A percentile compares a stretch with the other conserved stretches of the same genome.
Conservation (phyloP, 1,140 invertebrate genomes). For the Piezodorus guildinii region DNA sequence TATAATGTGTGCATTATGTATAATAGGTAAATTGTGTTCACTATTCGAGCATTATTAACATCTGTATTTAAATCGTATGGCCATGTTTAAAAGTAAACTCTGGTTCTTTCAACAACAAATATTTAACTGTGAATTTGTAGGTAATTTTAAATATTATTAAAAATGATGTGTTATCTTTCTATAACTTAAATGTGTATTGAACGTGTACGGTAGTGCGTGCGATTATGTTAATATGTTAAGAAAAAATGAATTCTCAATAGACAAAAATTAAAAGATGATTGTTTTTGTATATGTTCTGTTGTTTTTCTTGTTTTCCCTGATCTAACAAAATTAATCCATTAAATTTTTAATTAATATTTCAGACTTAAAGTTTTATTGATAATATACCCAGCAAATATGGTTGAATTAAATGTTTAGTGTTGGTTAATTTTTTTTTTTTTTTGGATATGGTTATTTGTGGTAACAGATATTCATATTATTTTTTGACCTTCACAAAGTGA, state of each 20-base stretch:
- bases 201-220: slow-evolving; percentile 12
- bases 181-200: slow-evolving; percentile 12
- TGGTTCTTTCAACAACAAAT: slow-evolving; percentile 7
- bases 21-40: slow-evolving; percentile 10
- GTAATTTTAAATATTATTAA: slow-evolving; percentile 14
- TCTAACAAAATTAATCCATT: too few relatives aligned
- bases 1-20: slow-evolving; percentile 5
- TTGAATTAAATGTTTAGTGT: too few relatives aligned
- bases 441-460: too few relatives aligned
- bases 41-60: slow-evolving; percentile 1
- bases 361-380: too few relatives aligned
- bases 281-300: neutral
- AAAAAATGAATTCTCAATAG: neutral
- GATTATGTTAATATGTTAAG: neutral
- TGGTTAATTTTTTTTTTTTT: too few relatives aligned
- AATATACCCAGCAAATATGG: too few relatives aligned
- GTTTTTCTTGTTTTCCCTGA: too few relatives aligned
- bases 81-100: slow-evolving; percentile 8
- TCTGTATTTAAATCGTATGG: neutral
- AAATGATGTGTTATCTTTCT: slow-evolving; percentile 8
- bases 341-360: too few relatives aligned
- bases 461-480: too few relatives aligned
- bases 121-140: slow-evolving; percentile 8
- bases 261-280: slow-evolving; percentile 2
- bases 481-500: too few relatives aligned